A percentile compares a stretch with the other conserved stretches of the same genome.
phyloP scores from a whole-genome alignment of 2,888 invertebrate genomes.

The Ditylenchus weischeri region DNA sequence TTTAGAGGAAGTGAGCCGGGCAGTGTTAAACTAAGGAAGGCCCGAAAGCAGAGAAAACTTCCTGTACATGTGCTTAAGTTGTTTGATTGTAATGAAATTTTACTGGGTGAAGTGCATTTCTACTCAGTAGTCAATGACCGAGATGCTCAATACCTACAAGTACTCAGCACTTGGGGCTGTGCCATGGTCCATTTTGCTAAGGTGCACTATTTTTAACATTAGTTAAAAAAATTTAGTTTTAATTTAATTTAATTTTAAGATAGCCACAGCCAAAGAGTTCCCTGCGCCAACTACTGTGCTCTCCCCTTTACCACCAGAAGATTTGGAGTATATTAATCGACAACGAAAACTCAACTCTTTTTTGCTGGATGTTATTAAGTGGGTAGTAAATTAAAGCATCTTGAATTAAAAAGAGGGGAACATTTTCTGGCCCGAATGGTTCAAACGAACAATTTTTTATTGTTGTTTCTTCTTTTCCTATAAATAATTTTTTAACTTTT shows the following conservation, averaged over 20 bases:
- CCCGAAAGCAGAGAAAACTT: constrained; percentile 24
- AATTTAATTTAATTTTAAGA: no score
- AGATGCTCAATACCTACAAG: constrained; percentile 43
- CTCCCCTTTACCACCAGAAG: constrained; percentile 38
- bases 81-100: constrained; percentile 36
- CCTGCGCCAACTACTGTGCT: constrained; percentile 22
- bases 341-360: constrained; percentile 74
- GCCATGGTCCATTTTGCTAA: constrained; percentile 46
- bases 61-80: constrained; percentile 33
- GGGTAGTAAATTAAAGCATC: no score
- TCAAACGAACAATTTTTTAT: no score
- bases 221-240: no score
- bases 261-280: constrained; percentile 13
- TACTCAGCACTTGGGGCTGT: constrained; percentile 49
- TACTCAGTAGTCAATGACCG: constrained; percentile 34
- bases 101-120: constrained; percentile 50
- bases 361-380: constrained; percentile 77
- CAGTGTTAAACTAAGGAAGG: constrained; percentile 27
- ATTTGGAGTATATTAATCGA: constrained; percentile 38
- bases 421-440: no score
- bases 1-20: constrained; percentile 27
- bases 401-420: no score
- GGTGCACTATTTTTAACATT: no score
- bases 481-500: background rate
- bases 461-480: background rate